These are phyloP conservation scores for Acanthopleura granulata DNA, from an alignment of 2,888 invertebrate genomes.

Conservation along the genomic window DNA sequence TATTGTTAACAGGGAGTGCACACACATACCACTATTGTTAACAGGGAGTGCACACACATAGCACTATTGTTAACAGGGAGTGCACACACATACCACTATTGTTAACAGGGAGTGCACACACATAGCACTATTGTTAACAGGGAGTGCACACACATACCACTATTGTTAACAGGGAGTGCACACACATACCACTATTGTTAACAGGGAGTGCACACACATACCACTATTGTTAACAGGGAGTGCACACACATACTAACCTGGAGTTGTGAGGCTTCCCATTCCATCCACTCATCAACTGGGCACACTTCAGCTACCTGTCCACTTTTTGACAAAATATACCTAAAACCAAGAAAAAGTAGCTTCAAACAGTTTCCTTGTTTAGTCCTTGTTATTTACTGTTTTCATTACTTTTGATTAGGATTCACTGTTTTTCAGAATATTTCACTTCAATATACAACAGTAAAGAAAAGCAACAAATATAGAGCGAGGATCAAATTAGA, in stretches of 20 bases:
- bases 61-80: too few species aligned
- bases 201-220: background rate
- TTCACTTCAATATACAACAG: too few species aligned
- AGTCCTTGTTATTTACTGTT: too few species aligned
- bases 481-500: too few species aligned
- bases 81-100: background rate
- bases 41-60: background rate
- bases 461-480: too few species aligned
- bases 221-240: too few species aligned
- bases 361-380: too few species aligned
- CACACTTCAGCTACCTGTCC: background rate
- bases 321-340: constrained; percentile 14
- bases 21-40: background rate
- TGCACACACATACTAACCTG: constrained; percentile 39
- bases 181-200: background rate
- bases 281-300: constrained; percentile 56
- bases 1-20: background rate
- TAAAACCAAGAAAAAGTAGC: background rate
- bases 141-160: background rate
- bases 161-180: background rate
- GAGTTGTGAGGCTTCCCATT: constrained; percentile 59
- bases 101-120: background rate
- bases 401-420: too few species aligned
- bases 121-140: background rate
- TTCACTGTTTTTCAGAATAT: too few species aligned